Evolutionary conservation across 1,140 invertebrate species (phyloP), one percentile per base, ranked within the genome.

Genomic region (Drosophila ercepeae): DNA sequence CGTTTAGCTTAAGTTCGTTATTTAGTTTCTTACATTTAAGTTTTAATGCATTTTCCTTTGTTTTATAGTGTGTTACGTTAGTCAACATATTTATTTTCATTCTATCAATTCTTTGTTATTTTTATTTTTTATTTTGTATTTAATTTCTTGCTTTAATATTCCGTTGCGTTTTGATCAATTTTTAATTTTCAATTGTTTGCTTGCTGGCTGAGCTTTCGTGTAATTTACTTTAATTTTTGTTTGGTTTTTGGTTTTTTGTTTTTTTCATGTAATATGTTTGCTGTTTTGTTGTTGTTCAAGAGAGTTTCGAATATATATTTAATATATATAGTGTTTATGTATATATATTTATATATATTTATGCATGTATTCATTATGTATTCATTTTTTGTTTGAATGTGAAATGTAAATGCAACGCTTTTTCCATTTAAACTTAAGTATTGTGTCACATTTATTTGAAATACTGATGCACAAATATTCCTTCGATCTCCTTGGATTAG

Each of bases 331-430:
- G 54, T 78, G 36, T 48, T 50, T 55, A 39, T 50, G 36, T 60
- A 51, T 59, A 52, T 64, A 23, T 55, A 18, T 61, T 23, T 61
- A 49, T 69, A 64, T 83, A 59, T 72, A 54, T 67, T 51, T 53
- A 53, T 70, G 68, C 63, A 78, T 41, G 60, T 61, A 63, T 57
- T 50, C 45, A 32, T 65, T 74, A 74, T 57, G 61, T 70, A 58
- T 72, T 69, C 34, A 50, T 55, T 72, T 63, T 27, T 79, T 64
- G n/a, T n/a, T n/a, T n/a, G n/a, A 67, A 81, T 68, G 71, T 86
- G 79, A 81, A 81, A 84, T 84, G 81, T 84, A 84, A 83, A 83
- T 83, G 78, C 78, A 83, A 83, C 50, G 21, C 61, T 29, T 65
- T 57, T 9, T 46, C 49, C 49, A 27, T 61, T 70, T 58, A 75